Evolutionary conservation across 2,113 vertebrate species (phyloP).

Genomic region (Gallinago jamesoni): DNA sequence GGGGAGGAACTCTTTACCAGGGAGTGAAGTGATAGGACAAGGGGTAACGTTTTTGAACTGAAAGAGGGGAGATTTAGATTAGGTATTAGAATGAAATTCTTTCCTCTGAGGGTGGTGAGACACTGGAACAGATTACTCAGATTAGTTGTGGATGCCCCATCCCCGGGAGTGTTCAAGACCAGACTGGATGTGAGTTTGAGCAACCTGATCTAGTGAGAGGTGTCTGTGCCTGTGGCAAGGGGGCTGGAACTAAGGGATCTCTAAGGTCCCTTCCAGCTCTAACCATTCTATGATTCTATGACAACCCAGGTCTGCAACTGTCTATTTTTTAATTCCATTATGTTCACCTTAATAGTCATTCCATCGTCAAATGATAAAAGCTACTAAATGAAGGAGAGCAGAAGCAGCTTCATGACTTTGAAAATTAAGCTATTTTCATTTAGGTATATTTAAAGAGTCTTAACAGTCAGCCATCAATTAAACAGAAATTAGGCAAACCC

Average conservation of each 20-base stretch:
- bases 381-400: background rate
- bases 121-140: background rate
- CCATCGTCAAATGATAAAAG: slow-evolving; percentile 25
- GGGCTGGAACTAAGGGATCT: background rate
- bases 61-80: background rate
- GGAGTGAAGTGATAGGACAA: background rate
- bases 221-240: background rate
- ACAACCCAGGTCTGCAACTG: background rate
- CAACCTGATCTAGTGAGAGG: background rate
- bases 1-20: background rate
- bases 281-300: background rate
- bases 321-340: background rate
- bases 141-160: background rate
- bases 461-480: background rate
- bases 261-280: background rate
- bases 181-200: background rate
- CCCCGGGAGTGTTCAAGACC: background rate
- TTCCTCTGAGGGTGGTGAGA: background rate
- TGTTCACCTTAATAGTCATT: background rate
- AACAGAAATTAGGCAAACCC: background rate
- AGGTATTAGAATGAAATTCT: background rate
- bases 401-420: background rate
- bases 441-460: background rate
- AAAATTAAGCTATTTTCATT: background rate
- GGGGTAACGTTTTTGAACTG: background rate